A percentile compares a stretch with the other conserved stretches of the same genome.
phyloP scores from a whole-genome alignment of 2,888 invertebrate species.

The Oxytorus armatus region DNA sequence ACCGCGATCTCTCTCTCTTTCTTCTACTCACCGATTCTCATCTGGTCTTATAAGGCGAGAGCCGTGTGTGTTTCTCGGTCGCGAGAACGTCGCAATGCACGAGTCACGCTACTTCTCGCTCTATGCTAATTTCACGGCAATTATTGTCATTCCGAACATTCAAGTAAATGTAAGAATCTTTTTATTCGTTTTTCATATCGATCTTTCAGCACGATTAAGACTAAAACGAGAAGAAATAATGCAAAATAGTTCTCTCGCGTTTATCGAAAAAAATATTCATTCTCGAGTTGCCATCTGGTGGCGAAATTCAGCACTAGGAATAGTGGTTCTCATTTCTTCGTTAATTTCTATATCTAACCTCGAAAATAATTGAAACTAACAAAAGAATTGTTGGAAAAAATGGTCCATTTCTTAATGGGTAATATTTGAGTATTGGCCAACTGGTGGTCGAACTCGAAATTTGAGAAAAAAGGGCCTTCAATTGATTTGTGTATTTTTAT shows the following conservation, averaged over 20 bases:
- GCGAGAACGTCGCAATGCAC: constrained; percentile 27
- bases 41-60: constrained; percentile 78
- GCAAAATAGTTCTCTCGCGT: no score
- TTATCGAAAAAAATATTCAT: no score
- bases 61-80: constrained; percentile 60
- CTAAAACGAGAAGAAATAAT: no score
- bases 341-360: no score
- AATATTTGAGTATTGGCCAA: no score
- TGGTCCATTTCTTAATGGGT: no score
- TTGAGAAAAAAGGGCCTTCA: no score
- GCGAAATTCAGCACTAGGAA: neutral
- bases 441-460: no score
- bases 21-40: constrained; percentile 40
- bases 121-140: constrained; percentile 68
- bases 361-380: no score
- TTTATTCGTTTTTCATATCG: neutral
- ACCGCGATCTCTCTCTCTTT: constrained; percentile 34
- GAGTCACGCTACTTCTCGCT: constrained; percentile 40
- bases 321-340: neutral
- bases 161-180: constrained; percentile 5
- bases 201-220: neutral
- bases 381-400: no score
- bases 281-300: no score
- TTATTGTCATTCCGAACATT: constrained; percentile 57
- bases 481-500: no score